Evolutionary conservation across 2,888 invertebrate species (phyloP), one percentile per base, ranked within the genome.

Genomic region (Liopterus haemorrhoidalis): DNA sequence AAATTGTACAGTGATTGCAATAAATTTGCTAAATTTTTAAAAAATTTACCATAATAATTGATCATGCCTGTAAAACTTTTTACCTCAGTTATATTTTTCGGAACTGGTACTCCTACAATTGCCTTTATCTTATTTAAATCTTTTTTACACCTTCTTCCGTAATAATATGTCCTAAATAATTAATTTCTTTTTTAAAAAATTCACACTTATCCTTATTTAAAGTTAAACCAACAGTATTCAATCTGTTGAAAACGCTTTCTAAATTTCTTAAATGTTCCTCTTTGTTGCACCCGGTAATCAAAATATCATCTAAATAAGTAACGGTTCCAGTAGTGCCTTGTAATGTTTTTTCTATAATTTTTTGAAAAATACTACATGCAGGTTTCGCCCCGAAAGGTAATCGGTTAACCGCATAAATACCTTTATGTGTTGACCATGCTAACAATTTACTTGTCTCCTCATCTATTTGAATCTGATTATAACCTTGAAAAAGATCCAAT

Each of bases 281-380:
- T 1, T 18, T 22, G 6, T 38, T 52, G 5, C 14, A 32, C 21
- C 58, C 57, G 39, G 55, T 51, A 25, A 60, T 41, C 5, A 52
- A 38, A 12, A 58, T 56, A 19, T 63, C 61, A 41, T 62, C 59
- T 19, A 60, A 61, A 48, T 62, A 62, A 49, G 57, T 58, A 1
- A 50, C 50, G 9, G 53, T 54, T 1, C 57, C 59, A 11, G 49
- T 47, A 2, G 59, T 8, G 22, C 54, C 56, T 24, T 50, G 51
- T 16, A 61, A 49, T n/a, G 56, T 40, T 39, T 58, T 54, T 22
- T 61, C 62, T 59, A 63, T 62, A 39, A 53, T 57, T 2, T 55
- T 46, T 50, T 62, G 59, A 54, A 58, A 61, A 1, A 54, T 31
- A 28, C 39, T 52, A 27, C 60, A 59, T 12, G 58, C 57, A 3